Percentiles rank a stretch among this genome's conserved stretches.
Conservation (phyloP, 2,797 vertebrate species). For the Betta splendens region DNA sequence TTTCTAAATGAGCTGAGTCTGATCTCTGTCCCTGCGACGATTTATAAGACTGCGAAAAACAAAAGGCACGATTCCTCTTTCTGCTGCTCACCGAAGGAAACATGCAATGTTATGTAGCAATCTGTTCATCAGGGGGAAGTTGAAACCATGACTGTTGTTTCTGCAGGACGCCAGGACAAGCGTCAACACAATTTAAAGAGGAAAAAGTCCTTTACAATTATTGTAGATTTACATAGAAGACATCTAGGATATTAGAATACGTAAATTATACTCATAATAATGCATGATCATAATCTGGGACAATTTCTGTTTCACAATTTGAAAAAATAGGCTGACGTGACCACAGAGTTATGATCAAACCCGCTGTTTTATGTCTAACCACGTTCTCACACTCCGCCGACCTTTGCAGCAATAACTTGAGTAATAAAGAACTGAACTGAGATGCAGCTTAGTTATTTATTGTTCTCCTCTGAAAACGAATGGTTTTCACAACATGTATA, state of each 20-base stretch:
- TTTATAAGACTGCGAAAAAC: constrained; percentile 40
- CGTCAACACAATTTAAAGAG: constrained; percentile 3
- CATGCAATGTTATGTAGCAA: constrained; percentile 75
- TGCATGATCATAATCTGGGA: too few relatives aligned
- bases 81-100: constrained; percentile 55
- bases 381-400: constrained; percentile 5
- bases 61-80: constrained; percentile 71
- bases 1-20: constrained; percentile 16
- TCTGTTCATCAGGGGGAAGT: constrained; percentile 68
- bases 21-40: constrained; percentile 10
- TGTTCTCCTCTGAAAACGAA: constrained; percentile 13
- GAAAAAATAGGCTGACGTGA: too few relatives aligned
- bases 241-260: too few relatives aligned
- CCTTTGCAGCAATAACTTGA: too few relatives aligned
- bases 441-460: constrained; percentile 31
- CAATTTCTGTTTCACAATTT: too few relatives aligned
- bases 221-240: background rate
- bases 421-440: too few relatives aligned
- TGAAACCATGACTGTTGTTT: constrained; percentile 43
- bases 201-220: constrained; percentile 2
- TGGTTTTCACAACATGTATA: constrained; percentile 33
- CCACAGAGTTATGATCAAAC: too few relatives aligned
- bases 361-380: too few relatives aligned
- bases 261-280: too few relatives aligned
- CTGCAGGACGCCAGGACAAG: background rate